Evolutionary conservation across 2,113 vertebrate genomes (phyloP).

Genomic region (Xiphophorus maculatus): DNA sequence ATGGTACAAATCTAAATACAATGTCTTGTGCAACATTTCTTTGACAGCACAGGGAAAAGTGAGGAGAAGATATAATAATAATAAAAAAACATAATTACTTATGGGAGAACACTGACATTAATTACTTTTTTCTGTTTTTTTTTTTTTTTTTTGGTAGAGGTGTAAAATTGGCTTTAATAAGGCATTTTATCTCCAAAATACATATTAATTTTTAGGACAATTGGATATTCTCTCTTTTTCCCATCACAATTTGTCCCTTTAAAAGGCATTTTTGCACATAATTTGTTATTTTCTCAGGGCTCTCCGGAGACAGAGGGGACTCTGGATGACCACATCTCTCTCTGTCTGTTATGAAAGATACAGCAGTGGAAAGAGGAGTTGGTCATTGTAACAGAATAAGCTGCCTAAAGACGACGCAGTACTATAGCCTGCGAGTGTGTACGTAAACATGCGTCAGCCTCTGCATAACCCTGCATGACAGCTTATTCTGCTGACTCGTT

Average conservation of each 20-base stretch:
- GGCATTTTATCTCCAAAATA: not conserved
- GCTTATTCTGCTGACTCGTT: conserved; percentile 66
- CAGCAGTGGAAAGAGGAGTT: conserved; percentile 20
- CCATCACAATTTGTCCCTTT: not conserved
- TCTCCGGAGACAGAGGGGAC: not conserved
- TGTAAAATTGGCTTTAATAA: not conserved
- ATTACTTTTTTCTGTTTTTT: not conserved
- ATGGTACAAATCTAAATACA: not conserved
- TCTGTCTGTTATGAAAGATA: not conserved
- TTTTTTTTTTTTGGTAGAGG: not conserved
- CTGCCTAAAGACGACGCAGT: conserved; percentile 47
- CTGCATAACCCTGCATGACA: conserved; percentile 51
- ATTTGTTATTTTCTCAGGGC: conserved; percentile 11
- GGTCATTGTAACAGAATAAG: conserved; percentile 56
- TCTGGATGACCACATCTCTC: conserved; percentile 18
- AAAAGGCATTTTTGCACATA: not conserved
- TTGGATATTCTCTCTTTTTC: not conserved
- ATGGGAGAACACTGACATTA: not conserved
- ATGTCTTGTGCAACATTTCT: not conserved
- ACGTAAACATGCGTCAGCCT: conserved; percentile 27
- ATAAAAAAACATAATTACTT: not conserved
- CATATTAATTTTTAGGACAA: not conserved
- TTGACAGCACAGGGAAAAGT: not conserved
- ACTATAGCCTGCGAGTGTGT: conserved; percentile 10
- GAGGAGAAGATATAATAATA: not conserved